These are phyloP conservation scores for Patella vulgata DNA, from an alignment of 1,140 invertebrate species.

Conservation along the genomic window DNA sequence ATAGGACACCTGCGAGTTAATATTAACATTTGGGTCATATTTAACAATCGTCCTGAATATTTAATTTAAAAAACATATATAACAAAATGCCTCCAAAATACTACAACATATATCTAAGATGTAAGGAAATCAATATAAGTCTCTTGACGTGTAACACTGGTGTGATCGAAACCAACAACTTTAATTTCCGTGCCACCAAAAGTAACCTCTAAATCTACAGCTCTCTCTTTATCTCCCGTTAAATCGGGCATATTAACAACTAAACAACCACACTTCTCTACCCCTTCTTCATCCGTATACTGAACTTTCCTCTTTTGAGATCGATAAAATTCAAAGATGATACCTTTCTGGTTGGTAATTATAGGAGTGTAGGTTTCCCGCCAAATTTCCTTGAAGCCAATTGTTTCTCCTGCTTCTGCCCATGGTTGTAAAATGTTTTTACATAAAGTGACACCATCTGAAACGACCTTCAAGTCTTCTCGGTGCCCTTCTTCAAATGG, in stretches of 20 bases:
- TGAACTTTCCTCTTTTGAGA: slow-evolving; percentile 66
- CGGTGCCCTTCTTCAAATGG: slow-evolving; percentile 69
- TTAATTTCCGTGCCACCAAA: slow-evolving; percentile 75
- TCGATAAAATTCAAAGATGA: slow-evolving; percentile 72
- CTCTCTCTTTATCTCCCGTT: slow-evolving; percentile 56
- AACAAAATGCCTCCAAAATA: no score
- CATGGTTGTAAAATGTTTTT: slow-evolving; percentile 73
- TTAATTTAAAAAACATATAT: no score
- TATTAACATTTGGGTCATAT: no score
- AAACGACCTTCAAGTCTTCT: slow-evolving; percentile 69
- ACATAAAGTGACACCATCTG: slow-evolving; percentile 71
- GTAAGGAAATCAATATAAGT: slow-evolving; percentile 71
- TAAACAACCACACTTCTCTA: slow-evolving; percentile 70
- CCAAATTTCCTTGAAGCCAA: slow-evolving; percentile 70
- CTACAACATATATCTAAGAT: no score
- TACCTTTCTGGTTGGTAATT: slow-evolving; percentile 68
- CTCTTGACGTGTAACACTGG: slow-evolving; percentile 69
- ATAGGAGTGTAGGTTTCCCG: slow-evolving; percentile 72
- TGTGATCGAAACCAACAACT: slow-evolving; percentile 71
- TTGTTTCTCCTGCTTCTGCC: slow-evolving; percentile 69
- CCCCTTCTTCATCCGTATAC: slow-evolving; percentile 72
- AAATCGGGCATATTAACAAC: slow-evolving; percentile 68
- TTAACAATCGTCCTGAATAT: no score
- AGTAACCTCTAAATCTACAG: slow-evolving; percentile 71
- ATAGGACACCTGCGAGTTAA: no score